Evolutionary conservation across 2,113 vertebrate species (phyloP), one percentile per base, ranked within the genome.

Genomic region (Neolamprologus falcicula): DNA sequence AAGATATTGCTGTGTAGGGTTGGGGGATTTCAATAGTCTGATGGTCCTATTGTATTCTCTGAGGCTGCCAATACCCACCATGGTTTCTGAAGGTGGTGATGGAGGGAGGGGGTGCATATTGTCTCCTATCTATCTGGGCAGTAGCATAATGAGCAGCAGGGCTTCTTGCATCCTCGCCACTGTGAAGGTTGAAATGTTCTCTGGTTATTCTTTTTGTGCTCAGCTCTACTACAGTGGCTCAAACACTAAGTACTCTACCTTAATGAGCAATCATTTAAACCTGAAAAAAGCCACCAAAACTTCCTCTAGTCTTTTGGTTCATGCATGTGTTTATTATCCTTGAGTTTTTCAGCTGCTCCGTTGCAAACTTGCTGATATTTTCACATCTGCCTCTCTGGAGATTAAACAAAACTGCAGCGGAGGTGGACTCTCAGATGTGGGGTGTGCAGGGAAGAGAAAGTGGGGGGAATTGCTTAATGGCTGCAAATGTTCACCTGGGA

Each of bases 401-500:
- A 52, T 52, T 78, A 78, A 78, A 33, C 45, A 19, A 52, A 78
- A 47, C 71, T 35, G 47, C 57, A 42, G 28, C 4, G 5, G 16
- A 35, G 14, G 79, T 7, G 17, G 40, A 61, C 57, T 66, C 42
- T 35, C 8, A 31, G 54, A 59, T 11, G 54, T 24, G 37, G 33
- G 33, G 33, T 21, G 17, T 13, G 9, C 45, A 78, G 45, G 45
- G 71, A 31, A 50, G 26, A 33, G 73, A 78, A 78, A 50, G 26
- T 52, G 21, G 45, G 26, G 35, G 45, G 24, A 21, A 71, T 80
- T 73, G 82, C 82, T 83, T 47, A 84, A 79, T 50, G 24, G 78
- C 45, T 78, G 45, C 45, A 73, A 57, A 52, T 54, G 53, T 83
- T 88, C 84, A 84, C 76, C 45, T 28, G 82, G 63, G 47, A 89